These are phyloP conservation scores for Melinopterus prodromus DNA, from an alignment of 2,888 invertebrate genomes.

Conservation along the genomic window DNA sequence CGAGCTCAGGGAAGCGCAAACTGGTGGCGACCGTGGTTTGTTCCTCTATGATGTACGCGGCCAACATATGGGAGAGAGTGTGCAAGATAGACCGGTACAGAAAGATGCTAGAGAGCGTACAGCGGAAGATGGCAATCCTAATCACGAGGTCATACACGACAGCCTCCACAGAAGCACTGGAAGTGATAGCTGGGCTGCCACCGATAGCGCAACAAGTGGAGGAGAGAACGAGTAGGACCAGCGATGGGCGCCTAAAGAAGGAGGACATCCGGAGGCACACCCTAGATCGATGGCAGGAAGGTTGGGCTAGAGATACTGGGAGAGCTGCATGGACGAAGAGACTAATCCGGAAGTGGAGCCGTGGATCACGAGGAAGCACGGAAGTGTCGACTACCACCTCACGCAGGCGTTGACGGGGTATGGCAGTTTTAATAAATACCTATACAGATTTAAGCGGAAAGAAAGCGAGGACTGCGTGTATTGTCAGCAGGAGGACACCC, in stretches of 20 bases:
- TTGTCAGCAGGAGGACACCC: conserved; percentile 5
- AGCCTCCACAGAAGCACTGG: conserved; percentile 6
- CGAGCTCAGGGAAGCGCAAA: no score
- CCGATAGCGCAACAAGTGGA: neutral
- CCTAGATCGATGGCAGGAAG: no score
- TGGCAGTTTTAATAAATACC: neutral
- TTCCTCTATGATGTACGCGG: neutral
- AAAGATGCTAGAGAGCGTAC: neutral
- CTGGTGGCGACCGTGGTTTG: no score
- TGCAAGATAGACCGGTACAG: no score
- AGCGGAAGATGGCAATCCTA: conserved; percentile 12
- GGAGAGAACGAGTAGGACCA: neutral
- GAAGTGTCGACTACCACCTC: neutral
- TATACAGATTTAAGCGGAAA: neutral
- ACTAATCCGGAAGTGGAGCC: neutral
- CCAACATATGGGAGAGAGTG: no score
- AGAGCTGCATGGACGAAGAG: neutral
- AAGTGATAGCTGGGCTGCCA: conserved; percentile 6
- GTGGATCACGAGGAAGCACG: neutral
- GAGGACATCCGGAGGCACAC: neutral
- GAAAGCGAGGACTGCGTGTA: conserved; percentile 6
- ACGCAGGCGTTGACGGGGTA: neutral
- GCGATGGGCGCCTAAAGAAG: neutral
- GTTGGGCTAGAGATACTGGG: neutral
- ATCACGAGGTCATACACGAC: conserved; percentile 11